Evolutionary conservation across 2,888 invertebrate genomes (phyloP), one percentile per base, ranked within the genome.

Genomic region (Nasonovia ribisnigri): DNA sequence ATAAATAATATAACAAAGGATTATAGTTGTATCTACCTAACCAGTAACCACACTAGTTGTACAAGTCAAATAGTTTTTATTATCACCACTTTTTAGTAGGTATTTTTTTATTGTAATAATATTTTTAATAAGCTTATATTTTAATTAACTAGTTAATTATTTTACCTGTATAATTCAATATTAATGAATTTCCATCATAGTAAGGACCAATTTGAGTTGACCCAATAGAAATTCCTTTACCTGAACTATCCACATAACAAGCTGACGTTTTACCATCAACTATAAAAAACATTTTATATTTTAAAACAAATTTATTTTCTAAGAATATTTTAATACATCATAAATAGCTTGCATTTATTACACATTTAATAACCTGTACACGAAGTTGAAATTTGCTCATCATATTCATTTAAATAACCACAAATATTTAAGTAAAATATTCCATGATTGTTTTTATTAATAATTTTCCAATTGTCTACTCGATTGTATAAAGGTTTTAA

Each of bases 181-280:
- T 20, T 84, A 90, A 29, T 60, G 90, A 90, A 60, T 90, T 93
- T 46, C 43, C 57, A 26, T 20, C 29, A n/a, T 36, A 86, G 42
- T 86, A 84, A 36, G 93, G 93, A n/a, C 93, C 93, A 60, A 86
- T 90, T 90, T 93, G 93, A 67, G 57, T 46, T 42, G 93, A 93
- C 6, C 93, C 93, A n/a, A 93, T 86, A 42, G 93, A 46, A 90
- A 93, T 84, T 57, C 84, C 93, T 86, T 60, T 57, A 36, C 67
- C 90, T 48, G 46, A n/a, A 57, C 24, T 42, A 60, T 93, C 36
- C 84, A 86, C 90, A 48, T 93, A 93, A 93, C 93, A 93, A 46
- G 84, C 86, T 4, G 93, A 93, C 43, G 90, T 93, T 93, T 93
- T 93, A 93, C 60, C 60, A 60, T 36, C 48, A 11, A 20, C 48